Evolutionary conservation across 1,140 invertebrate genomes (phyloP), one percentile per base, ranked within the genome.

Genomic region (Calephelis nemesis): DNA sequence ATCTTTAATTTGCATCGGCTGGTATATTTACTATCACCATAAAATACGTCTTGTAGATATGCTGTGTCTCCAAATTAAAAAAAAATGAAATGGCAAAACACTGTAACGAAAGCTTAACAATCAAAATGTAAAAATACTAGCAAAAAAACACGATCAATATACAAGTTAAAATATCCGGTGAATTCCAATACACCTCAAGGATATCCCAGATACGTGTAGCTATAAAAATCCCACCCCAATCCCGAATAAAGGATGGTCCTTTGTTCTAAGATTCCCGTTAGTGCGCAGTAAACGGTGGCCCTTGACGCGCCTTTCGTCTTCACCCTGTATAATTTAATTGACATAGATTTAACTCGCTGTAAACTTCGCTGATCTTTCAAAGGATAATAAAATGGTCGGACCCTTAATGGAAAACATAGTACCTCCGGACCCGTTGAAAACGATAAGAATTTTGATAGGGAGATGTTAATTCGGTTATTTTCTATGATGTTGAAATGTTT

Each of bases 281-380:
- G 66, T 71, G 75, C 73, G 67, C 75, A 68, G 70, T 65, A 65
- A 65, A 11, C 63, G 50, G 40, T 63, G 48, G 42, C 48, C 66
- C 69, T 62, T 48, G 47, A 63, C 65, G 69, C 62, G 63, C 70
- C 71, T 47, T 63, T 45, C 42, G 42, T 45, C 8, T 45, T 42
- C 72, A 49, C 66, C 68, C 70, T 70, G 65, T 62, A 68, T 70
- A 77, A 74, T 74, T 73, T 72, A 77, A 74, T 73, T 74, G 71
- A 77, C 71, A 73, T 73, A 67, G 75, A 73, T 73, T 74, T 73
- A 74, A 72, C 65, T 71, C 69, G 65, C 67, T 52, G 65, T 67
- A 73, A 74, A 74, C 70, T 66, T 42, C 65, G 65, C 62, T 65
- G 65, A 47, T 30, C 60, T 72, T 72, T 65, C 65, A 72, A 72